Evolutionary conservation across 2,888 invertebrate species (phyloP).

Genomic region (Elysia crispata): DNA sequence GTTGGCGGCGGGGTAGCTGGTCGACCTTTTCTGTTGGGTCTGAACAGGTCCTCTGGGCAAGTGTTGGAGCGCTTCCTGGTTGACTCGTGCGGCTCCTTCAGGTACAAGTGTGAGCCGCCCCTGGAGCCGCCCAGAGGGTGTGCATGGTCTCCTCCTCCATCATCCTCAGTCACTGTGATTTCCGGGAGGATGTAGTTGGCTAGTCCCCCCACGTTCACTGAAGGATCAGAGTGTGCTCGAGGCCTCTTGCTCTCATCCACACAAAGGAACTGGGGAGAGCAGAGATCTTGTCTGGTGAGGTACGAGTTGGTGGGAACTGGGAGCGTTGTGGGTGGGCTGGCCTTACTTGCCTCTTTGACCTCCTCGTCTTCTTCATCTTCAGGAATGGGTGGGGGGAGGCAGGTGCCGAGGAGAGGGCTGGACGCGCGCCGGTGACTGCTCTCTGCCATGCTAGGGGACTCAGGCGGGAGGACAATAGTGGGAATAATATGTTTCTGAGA

Average conservation of each 20-base stretch:
- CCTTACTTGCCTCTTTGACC: neutral
- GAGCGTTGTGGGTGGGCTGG: neutral
- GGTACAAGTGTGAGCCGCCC: constrained; percentile 27
- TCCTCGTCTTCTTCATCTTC: neutral
- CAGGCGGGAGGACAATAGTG: too few species aligned
- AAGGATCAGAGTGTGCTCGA: constrained; percentile 53
- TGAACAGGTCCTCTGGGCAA: constrained; percentile 54
- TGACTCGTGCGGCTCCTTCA: too few species aligned
- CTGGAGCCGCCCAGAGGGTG: constrained; percentile 12
- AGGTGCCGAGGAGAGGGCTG: too few species aligned
- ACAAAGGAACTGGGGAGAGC: constrained; percentile 39
- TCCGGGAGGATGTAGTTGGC: constrained; percentile 44
- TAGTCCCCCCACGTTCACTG: constrained; percentile 13
- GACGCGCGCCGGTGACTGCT: too few species aligned
- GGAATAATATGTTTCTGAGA: too few species aligned
- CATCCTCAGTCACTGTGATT: constrained; percentile 50
- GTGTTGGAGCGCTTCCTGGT: constrained; percentile 50
- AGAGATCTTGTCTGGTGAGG: neutral
- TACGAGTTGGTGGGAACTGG: constrained; percentile 10
- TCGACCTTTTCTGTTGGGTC: constrained; percentile 33
- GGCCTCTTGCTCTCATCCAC: constrained; percentile 52
- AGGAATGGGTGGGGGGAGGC: neutral
- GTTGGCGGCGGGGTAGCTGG: constrained; percentile 50
- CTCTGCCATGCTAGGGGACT: too few species aligned
- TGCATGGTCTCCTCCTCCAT: neutral